Base-by-base conservation (phyloP, 2,113 vertebrate genomes). In the Gobiocypris rarus region DNA sequence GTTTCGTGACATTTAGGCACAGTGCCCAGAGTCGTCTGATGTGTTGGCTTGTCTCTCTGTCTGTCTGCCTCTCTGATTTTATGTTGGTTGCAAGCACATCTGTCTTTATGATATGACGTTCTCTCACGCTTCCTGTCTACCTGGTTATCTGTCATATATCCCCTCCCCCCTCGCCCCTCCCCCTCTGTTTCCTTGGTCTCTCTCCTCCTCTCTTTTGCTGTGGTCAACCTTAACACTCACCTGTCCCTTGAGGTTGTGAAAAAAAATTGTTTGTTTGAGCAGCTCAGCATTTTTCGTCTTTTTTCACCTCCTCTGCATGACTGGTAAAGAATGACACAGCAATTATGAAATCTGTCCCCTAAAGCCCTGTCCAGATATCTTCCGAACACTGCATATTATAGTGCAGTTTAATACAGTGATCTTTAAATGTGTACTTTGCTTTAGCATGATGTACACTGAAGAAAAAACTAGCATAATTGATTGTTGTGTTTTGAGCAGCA, bases 1-100 rank as follows among this genome's bases (percentile, higher is more conserved):
- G 54, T 43, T 87, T 77, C 71, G 41, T 85, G 73, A 75, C 81
- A 63, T 83, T 67, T 28, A 67, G 58, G 75, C 82, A 58, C 48
- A 24, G 54, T 87, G 86, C 89, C 88, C 87, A 83, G 76, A 89
- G 89, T 90, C 77, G 87, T 41, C 61, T 65, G 81, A 75, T 56
- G 48, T 83, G 75, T 69, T 65, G 50, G 82, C 79, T 26, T 85
- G 86, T 91, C 91, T 77, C 82, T 90, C 89, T 90, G 90, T 90
- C 89, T 89, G 81, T 91, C 90, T 90, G 90, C 87, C 87, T 91
- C 86, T 87, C 83, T 84, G 75, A 90, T 88, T 91, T 86, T 81
- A 74, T 67, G 83, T 84, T 87, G 82, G 69, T 88, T 87, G 85
- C n/a, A 69, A 75, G 86, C 90, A 87, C 86, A 90, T 93, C 90